Percentiles rank a stretch among this genome's conserved stretches.
phyloP scores from a whole-genome alignment of 2,113 vertebrate species.

The Erinaceus europaeus region DNA sequence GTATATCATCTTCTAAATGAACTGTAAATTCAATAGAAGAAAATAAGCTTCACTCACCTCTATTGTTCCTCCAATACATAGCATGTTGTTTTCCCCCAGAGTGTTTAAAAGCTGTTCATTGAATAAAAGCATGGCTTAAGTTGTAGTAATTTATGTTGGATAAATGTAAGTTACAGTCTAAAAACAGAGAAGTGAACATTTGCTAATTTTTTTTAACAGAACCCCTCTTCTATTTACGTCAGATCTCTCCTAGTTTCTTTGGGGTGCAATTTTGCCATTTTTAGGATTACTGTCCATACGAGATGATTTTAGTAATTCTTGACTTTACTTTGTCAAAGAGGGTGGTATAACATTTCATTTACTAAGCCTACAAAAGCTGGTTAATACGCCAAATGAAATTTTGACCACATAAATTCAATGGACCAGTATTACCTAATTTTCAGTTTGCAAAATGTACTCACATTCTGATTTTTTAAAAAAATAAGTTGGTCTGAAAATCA shows the following conservation, averaged over 20 bases:
- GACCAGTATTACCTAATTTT: neutral
- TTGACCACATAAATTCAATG: constrained; percentile 15
- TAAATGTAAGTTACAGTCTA: neutral
- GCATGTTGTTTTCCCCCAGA: neutral
- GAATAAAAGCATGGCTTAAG: neutral
- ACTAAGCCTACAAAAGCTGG: neutral
- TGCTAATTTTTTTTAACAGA: neutral
- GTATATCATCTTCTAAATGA: neutral
- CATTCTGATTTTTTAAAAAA: neutral
- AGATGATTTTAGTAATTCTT: neutral
- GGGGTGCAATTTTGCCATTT: neutral
- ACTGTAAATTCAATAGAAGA: neutral
- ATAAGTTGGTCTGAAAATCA: neutral
- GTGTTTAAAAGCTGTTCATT: neutral
- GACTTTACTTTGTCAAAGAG: neutral
- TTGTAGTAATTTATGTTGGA: neutral
- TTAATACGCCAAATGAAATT: neutral
- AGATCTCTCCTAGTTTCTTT: neutral
- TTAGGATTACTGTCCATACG: neutral
- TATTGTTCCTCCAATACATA: neutral
- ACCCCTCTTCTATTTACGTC: neutral
- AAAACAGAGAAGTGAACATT: neutral
- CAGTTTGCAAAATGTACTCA: neutral
- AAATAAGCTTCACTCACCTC: neutral
- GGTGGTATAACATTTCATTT: neutral